These are phyloP conservation scores for Scaptomyza graminum DNA, from an alignment of 1,140 invertebrate species.

Conservation along the genomic window DNA sequence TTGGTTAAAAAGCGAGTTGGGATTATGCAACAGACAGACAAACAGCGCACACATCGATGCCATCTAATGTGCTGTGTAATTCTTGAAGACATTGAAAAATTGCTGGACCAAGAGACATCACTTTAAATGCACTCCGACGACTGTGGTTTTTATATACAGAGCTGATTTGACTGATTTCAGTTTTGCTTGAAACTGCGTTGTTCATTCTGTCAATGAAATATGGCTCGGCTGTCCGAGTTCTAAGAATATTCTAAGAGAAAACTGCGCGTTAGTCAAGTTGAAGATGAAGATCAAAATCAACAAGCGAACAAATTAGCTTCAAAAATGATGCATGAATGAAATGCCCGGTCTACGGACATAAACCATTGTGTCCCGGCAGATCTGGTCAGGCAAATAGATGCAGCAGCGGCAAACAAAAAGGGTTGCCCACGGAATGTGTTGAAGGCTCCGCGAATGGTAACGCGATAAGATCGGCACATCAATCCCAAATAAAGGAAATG, in stretches of 20 bases:
- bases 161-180: constrained; percentile 45
- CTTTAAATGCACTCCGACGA: not conserved
- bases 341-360: constrained; percentile 23
- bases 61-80: constrained; percentile 78
- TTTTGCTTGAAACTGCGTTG: constrained; percentile 46
- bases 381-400: constrained; percentile 50
- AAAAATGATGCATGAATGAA: constrained; percentile 51
- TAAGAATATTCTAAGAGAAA: constrained; percentile 40
- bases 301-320: constrained; percentile 28
- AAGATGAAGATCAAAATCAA: constrained; percentile 53
- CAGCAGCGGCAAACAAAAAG: constrained; percentile 33
- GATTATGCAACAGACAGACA: constrained; percentile 61
- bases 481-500: constrained; percentile 55
- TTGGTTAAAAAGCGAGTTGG: constrained; percentile 28
- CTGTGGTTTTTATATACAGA: constrained; percentile 13
- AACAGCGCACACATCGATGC: constrained; percentile 37
- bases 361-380: constrained; percentile 49
- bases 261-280: constrained; percentile 59
- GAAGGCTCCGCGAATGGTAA: constrained; percentile 71
- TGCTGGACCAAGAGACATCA: constrained; percentile 53
- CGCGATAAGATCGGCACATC: constrained; percentile 75
- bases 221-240: constrained; percentile 54
- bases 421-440: constrained; percentile 59
- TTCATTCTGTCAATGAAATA: constrained; percentile 4
- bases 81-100: constrained; percentile 72